phyloP scores from a whole-genome alignment of 1,140 invertebrate genomes.

The Drosophila sucinea region DNA sequence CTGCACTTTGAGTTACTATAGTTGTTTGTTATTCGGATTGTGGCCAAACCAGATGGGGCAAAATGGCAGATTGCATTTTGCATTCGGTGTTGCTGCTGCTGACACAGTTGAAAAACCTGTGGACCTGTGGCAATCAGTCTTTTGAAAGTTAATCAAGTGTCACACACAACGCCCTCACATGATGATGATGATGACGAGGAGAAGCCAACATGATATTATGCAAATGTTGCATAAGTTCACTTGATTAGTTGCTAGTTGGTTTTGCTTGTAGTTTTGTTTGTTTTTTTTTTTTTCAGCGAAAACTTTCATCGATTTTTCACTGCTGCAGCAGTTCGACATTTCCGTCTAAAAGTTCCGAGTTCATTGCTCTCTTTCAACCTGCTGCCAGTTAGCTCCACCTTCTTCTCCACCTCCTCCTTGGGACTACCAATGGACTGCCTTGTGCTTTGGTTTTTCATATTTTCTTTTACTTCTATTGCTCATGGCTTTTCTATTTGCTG shows the following conservation, averaged over 20 bases:
- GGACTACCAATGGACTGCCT: not conserved
- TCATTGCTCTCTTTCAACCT: conserved; percentile 10
- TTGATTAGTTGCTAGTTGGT: conserved; percentile 3
- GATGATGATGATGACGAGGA: too few species aligned
- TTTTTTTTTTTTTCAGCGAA: conserved; percentile 5
- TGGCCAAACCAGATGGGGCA: conserved; percentile 11
- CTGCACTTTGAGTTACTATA: not conserved
- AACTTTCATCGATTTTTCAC: conserved; percentile 12
- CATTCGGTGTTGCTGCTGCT: not conserved
- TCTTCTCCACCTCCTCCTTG: not conserved
- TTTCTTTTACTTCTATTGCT: not conserved
- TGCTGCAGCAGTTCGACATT: not conserved
- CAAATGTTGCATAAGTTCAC: conserved; percentile 7
- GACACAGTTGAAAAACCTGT: not conserved
- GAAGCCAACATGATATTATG: not conserved
- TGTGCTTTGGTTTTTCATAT: conserved; percentile 8
- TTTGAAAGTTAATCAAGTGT: conserved; percentile 11
- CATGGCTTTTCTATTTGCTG: not conserved
- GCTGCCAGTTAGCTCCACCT: conserved; percentile 1
- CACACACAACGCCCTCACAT: conserved; percentile 1
- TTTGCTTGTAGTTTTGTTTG: not conserved
- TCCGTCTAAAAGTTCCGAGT: conserved; percentile 12
- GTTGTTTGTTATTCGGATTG: not conserved
- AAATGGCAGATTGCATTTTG: conserved; percentile 5
- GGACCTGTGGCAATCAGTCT: conserved; percentile 9